These are phyloP conservation scores for Mirza zaza DNA, from an alignment of 2,113 vertebrate species.

Conservation along the genomic window DNA sequence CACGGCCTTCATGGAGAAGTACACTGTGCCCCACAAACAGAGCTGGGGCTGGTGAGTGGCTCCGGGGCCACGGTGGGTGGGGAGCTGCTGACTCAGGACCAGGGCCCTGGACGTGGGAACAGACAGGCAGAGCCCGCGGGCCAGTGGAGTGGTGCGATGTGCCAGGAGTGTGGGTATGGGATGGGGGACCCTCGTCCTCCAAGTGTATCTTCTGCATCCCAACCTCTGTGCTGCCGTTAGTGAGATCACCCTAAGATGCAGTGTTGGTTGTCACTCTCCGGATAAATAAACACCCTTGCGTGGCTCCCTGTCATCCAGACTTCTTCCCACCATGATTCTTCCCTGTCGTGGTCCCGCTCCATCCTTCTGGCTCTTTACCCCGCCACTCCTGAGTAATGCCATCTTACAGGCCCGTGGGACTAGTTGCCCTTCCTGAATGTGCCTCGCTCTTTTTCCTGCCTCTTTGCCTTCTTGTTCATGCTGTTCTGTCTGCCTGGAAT, in stretches of 20 bases:
- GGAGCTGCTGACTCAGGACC: not conserved
- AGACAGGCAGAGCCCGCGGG: not conserved
- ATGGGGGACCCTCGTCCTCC: not conserved
- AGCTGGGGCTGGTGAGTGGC: constrained; percentile 88
- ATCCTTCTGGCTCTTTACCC: not conserved
- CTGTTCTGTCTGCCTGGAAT: not conserved
- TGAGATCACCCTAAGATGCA: not conserved
- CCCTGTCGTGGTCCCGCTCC: not conserved
- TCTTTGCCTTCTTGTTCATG: not conserved
- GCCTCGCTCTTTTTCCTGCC: not conserved
- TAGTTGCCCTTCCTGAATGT: not conserved
- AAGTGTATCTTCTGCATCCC: not conserved
- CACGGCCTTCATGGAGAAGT: constrained; percentile 91
- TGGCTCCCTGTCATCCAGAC: not conserved
- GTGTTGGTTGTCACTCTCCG: not conserved
- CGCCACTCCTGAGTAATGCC: not conserved
- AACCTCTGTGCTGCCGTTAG: not conserved
- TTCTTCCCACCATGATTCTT: not conserved
- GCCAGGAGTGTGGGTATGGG: not conserved
- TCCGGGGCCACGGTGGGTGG: not conserved
- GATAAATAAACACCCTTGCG: not conserved
- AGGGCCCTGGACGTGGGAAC: not conserved
- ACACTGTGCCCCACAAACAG: constrained; percentile 87
- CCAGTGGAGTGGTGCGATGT: not conserved
- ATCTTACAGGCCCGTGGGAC: not conserved